Evolutionary conservation across 2,888 invertebrate genomes (phyloP).

Genomic region (Diaperis boleti): DNA sequence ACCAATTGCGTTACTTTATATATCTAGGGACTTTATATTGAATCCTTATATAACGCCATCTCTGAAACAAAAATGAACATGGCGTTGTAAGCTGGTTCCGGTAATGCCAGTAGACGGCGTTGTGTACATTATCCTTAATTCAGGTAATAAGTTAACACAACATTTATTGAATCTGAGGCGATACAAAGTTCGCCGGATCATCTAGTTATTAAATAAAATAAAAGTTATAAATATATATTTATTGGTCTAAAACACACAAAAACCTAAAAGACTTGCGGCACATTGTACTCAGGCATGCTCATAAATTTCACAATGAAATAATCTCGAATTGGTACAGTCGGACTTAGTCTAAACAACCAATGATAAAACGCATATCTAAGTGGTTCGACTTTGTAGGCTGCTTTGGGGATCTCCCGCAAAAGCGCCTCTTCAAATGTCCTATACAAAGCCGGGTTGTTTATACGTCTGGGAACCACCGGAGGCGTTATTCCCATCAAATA

Average conservation of each 20-base stretch:
- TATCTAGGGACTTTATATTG: no score
- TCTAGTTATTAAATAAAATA: no score
- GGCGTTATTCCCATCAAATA: constrained; percentile 68
- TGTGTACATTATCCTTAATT: no score
- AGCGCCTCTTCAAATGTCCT: constrained; percentile 74
- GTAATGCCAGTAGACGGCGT: no score
- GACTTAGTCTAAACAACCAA: constrained; percentile 72
- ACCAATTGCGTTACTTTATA: no score
- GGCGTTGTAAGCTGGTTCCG: no score
- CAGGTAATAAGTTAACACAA: no score
- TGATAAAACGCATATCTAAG: constrained; percentile 78
- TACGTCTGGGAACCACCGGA: constrained; percentile 67
- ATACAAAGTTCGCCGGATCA: no score
- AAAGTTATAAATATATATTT: no score
- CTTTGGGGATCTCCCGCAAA: constrained; percentile 70
- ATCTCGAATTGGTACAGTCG: constrained; percentile 69
- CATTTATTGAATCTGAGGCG: no score
- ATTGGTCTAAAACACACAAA: not conserved
- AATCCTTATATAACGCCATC: no score
- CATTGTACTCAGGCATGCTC: constrained; percentile 70
- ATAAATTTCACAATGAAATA: constrained; percentile 76
- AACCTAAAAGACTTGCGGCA: constrained; percentile 21
- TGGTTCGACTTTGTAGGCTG: constrained; percentile 77
- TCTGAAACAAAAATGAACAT: no score
- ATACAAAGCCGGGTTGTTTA: constrained; percentile 71